Evolutionary conservation across 2,797 vertebrate species (phyloP).

Genomic region (Trematomus bernacchii): DNA sequence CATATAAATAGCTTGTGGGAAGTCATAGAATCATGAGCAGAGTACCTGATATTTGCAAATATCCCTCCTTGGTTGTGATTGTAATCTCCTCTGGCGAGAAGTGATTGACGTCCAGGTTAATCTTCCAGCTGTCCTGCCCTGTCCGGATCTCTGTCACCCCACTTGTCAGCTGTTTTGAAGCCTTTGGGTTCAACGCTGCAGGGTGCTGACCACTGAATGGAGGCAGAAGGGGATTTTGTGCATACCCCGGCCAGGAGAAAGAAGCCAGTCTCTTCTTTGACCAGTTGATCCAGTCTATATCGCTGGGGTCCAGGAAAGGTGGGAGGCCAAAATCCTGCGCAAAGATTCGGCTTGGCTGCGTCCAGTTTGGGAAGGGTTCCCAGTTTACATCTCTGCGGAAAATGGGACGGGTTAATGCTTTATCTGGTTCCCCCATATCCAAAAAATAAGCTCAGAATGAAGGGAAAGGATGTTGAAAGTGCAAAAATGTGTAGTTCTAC

Average conservation of each 20-base stretch:
- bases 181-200: constrained; percentile 20
- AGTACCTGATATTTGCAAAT: constrained; percentile 83
- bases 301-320: constrained; percentile 75
- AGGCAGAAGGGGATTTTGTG: constrained; percentile 64
- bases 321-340: constrained; percentile 81
- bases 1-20: neutral
- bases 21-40: neutral
- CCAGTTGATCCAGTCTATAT: constrained; percentile 83
- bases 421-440: constrained; percentile 77
- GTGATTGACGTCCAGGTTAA: constrained; percentile 81
- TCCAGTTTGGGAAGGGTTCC: constrained; percentile 81
- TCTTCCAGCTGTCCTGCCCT: constrained; percentile 77
- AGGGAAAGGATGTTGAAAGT: constrained; percentile 17
- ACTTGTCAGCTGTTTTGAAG: constrained; percentile 39
- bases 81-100: constrained; percentile 82
- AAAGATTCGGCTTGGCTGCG: constrained; percentile 74
- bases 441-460: constrained; percentile 31
- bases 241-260: constrained; percentile 70
- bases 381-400: constrained; percentile 77
- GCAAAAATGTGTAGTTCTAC: constrained; percentile 45
- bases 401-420: constrained; percentile 76
- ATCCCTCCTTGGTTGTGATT: constrained; percentile 79
- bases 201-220: constrained; percentile 40
- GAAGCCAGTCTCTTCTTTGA: constrained; percentile 72
- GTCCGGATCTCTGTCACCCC: constrained; percentile 77